These are phyloP conservation scores for Microcebus lehilahytsara DNA, from an alignment of 2,113 vertebrate species.

Conservation along the genomic window DNA sequence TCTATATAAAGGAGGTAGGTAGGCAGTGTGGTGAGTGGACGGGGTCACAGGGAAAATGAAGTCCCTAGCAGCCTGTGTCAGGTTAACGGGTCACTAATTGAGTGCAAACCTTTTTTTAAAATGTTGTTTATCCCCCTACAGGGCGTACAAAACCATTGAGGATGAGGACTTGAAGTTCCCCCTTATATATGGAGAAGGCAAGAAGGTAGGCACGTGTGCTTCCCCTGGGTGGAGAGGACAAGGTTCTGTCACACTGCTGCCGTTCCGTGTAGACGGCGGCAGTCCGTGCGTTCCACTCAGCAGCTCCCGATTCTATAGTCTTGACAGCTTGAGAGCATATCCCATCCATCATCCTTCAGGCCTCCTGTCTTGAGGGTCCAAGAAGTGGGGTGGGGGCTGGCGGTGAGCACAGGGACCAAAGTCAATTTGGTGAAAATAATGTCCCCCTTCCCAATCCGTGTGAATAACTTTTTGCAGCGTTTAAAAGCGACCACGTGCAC, in stretches of 20 bases:
- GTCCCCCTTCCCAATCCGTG: background rate
- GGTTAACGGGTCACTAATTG: conserved; percentile 74
- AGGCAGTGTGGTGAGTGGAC: background rate
- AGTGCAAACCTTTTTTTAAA: conserved; percentile 71
- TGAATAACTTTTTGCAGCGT: background rate
- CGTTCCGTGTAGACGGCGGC: conserved; percentile 22
- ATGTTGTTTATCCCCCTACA: conserved; percentile 82
- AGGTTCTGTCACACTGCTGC: conserved; percentile 45
- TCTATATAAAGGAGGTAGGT: background rate
- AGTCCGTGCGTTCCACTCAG: conserved; percentile 50
- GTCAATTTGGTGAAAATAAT: conserved; percentile 39
- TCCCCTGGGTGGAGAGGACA: conserved; percentile 36
- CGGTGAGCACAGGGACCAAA: background rate
- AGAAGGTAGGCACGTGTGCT: conserved; percentile 86
- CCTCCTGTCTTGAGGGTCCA: conserved; percentile 17
- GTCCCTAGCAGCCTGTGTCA: conserved; percentile 49
- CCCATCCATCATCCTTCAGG: conserved; percentile 66
- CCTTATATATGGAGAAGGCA: conserved; percentile 92
- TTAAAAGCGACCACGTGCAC: background rate
- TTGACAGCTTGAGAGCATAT: conserved; percentile 75
- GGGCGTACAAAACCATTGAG: conserved; percentile 93
- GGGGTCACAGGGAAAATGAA: conserved; percentile 33
- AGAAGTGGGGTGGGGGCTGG: background rate
- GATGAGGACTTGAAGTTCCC: conserved; percentile 92
- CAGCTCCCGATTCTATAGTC: conserved; percentile 68